phyloP scores from a whole-genome alignment of 1,140 invertebrate species.

The Drosophila ironensis region DNA sequence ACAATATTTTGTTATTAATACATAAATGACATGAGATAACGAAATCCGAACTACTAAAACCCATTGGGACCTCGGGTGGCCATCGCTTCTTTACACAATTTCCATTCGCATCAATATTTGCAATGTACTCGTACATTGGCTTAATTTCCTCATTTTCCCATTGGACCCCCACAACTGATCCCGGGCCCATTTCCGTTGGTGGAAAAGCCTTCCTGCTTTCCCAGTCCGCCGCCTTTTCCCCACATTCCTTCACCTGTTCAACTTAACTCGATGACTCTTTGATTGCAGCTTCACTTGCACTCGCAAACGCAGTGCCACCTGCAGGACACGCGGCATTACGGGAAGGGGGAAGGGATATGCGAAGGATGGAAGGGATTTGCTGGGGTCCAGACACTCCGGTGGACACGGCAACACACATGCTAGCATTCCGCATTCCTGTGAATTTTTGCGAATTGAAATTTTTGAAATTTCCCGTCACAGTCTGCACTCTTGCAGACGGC shows the following conservation, averaged over 20 bases:
- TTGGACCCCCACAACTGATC: neutral
- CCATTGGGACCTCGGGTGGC: too few relatives aligned
- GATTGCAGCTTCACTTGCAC: constrained; percentile 30
- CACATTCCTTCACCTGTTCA: neutral
- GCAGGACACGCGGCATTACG: neutral
- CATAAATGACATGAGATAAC: too few relatives aligned
- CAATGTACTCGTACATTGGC: too few relatives aligned
- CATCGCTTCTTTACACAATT: too few relatives aligned
- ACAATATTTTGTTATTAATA: too few relatives aligned
- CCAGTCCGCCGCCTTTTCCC: neutral
- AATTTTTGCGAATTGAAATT: constrained; percentile 79
- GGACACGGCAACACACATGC: constrained; percentile 1
- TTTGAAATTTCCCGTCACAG: constrained; percentile 77
- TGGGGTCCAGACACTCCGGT: constrained; percentile 18
- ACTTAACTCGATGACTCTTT: constrained; percentile 23
- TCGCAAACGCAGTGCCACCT: too few relatives aligned
- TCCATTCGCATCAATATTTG: too few relatives aligned
- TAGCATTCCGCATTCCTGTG: constrained; percentile 52
- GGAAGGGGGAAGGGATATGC: neutral
- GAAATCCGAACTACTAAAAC: too few relatives aligned
- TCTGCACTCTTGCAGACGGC: constrained; percentile 44
- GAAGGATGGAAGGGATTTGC: neutral
- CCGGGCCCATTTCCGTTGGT: too few relatives aligned
- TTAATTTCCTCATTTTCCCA: too few relatives aligned
- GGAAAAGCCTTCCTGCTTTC: neutral